Evolutionary conservation across 2,888 invertebrate genomes (phyloP), one percentile per base, ranked within the genome.

Genomic region (Scaptodrosophila latifasciaeformis): DNA sequence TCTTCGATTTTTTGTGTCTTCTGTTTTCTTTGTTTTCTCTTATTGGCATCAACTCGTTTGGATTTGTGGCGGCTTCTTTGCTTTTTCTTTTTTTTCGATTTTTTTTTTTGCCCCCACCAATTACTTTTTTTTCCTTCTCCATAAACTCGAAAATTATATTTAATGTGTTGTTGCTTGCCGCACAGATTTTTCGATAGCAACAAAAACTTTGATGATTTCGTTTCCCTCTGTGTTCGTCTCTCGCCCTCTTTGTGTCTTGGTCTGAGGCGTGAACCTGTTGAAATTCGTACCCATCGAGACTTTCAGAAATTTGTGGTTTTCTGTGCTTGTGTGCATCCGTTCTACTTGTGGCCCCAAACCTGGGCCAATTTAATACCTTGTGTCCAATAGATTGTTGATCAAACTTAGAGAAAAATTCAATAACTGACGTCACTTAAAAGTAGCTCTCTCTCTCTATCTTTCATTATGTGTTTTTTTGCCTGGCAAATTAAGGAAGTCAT

Each of bases 191-290:
- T 49, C 54, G 59, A 56, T 69, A 59, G 77, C 31, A 4, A 10
- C 12, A 1, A 6, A 5, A 35, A 15, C 35, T 30, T 30, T 1
- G 10, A 30, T 10, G 30, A 1, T 10, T 30, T 7, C 10, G n/a
- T 15, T 15, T 19, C n/a, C 21, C 7, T 1, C 6, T 42, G 10
- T 21, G 19, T 24, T 15, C 2, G 5, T 29, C 29, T 44, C 13
- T 29, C 17, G 13, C 18, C 9, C n/a, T 27, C 3, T 44, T 29
- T 24, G n/a, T 43, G 17, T 27, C 30, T 13, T 0, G 15, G 13
- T 34, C 31, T 49, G 44, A 82, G 82, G 84, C 83, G 84, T 82
- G 74, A 82, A 82, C 76, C 79, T 79, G 82, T 82, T 83, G 83
- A 83, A 79, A 78, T 66, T 67, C 67, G 62, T 65, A 48, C 34